Conservation (phyloP, 2,113 vertebrate species). For the Speoplatyrhinus poulsoni region DNA sequence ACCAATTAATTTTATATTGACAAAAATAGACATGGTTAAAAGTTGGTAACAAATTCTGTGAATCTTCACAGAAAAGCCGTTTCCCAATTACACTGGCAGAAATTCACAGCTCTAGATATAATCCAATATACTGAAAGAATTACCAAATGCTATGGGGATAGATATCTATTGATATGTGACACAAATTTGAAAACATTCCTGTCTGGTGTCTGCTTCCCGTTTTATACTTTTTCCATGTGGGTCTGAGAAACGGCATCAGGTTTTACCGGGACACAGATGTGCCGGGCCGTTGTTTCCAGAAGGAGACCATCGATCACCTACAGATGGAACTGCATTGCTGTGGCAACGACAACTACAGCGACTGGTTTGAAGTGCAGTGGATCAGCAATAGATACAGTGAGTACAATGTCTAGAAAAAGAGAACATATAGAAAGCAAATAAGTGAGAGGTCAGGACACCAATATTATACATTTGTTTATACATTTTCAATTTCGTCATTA, state of each 20-base stretch:
- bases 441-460: not conserved
- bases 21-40: too few relatives aligned
- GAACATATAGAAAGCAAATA: not conserved
- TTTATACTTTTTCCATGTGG: conserved; percentile 66
- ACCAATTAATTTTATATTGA: too few relatives aligned
- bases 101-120: not conserved
- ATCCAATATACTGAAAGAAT: not conserved
- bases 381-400: conserved; percentile 84
- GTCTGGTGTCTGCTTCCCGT: not conserved
- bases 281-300: conserved; percentile 84
- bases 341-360: conserved; percentile 82
- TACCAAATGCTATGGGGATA: not conserved
- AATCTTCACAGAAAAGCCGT: not conserved
- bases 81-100: not conserved
- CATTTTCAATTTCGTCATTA: too few relatives aligned
- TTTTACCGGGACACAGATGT: conserved; percentile 86
- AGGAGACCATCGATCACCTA: conserved; percentile 83
- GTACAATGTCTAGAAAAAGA: conserved; percentile 36
- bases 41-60: not conserved
- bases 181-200: not conserved
- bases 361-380: conserved; percentile 88
- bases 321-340: conserved; percentile 85
- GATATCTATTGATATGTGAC: too few relatives aligned
- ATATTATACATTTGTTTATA: too few relatives aligned
- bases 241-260: conserved; percentile 80